Conservation (phyloP, 1,140 invertebrate genomes). For the Colletes gigas region DNA sequence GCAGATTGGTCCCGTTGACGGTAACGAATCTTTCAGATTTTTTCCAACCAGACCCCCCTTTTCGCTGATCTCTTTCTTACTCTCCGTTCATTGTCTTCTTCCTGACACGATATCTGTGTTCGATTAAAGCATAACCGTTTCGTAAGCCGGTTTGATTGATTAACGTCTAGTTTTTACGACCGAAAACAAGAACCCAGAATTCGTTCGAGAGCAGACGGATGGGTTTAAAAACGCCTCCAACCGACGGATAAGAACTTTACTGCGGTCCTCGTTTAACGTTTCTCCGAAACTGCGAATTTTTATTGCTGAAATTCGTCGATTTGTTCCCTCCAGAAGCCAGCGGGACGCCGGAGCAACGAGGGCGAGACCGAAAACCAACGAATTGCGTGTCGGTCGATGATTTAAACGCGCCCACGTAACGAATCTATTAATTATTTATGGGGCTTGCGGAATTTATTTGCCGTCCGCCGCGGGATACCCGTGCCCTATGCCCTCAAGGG, state of each 20-base stretch:
- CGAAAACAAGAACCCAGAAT: neutral
- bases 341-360: slow-evolving; percentile 47
- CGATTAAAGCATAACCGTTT: neutral
- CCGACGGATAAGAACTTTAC: slow-evolving; percentile 31
- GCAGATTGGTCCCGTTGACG: slow-evolving; percentile 43
- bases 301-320: slow-evolving; percentile 60
- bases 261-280: slow-evolving; percentile 34
- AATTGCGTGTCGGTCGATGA: slow-evolving; percentile 69
- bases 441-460: slow-evolving; percentile 72
- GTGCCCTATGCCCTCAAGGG: slow-evolving; percentile 61
- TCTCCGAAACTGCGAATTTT: slow-evolving; percentile 53
- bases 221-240: slow-evolving; percentile 5
- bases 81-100: neutral
- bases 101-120: slow-evolving; percentile 4
- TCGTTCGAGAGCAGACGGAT: neutral
- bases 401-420: slow-evolving; percentile 74
- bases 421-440: slow-evolving; percentile 78
- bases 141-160: neutral
- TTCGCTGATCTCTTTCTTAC: slow-evolving; percentile 6
- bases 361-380: slow-evolving; percentile 51
- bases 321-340: slow-evolving; percentile 49
- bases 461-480: slow-evolving; percentile 58
- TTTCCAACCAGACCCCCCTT: neutral
- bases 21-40: slow-evolving; percentile 20
- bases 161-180: neutral